Base-by-base conservation (phyloP, 2,797 vertebrate genomes). In the Sebastolobus altivelis region DNA sequence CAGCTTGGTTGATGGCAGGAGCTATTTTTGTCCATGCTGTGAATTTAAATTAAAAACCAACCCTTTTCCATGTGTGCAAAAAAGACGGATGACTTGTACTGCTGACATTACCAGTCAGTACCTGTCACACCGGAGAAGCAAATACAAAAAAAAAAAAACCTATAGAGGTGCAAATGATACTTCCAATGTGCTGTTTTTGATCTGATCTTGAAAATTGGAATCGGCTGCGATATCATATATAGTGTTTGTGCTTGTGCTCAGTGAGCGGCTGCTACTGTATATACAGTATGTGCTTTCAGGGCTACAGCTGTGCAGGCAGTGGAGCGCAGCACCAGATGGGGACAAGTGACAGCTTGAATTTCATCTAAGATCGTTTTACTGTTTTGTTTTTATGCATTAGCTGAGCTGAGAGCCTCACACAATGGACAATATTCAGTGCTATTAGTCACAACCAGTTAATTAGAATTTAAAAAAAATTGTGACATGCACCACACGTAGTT, bases 251-350 rank as follows among this genome's bases (percentile, higher is more conserved):
- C 12, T 49, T 46, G 12, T 35, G 31, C 54, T 61, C 14, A 59
- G 3, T 13, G 59, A 29, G 61, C 20, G 6, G 27, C 2, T 46
- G 33, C 27, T 38, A 9, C 40, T 71, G 75, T 37, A 67, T 58
- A 5, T 43, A 35, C 73, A 67, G 70, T 55, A 0, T 80, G 71
- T 76, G 31, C 71, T 79, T 75, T 80, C 72, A 82, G 22, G 25
- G 40, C 40, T 60, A 6, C 55, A 73, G 80, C 31, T 58, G 72
- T 62, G 38, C n/a, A 25, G 29, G 10, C 25, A 52, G 25, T 29
- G 27, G 54, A 62, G 65, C 12, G 4, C 5, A 27, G 46, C n/a
- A 58, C 33, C 68, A 74, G 65, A 80, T 68, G 56, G 66, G 78
- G 46, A 73, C 66, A 49, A 33, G 16, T 3, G 55, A 65, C 35